Conservation (phyloP, 2,888 invertebrate species). For the Operophtera brumata region DNA sequence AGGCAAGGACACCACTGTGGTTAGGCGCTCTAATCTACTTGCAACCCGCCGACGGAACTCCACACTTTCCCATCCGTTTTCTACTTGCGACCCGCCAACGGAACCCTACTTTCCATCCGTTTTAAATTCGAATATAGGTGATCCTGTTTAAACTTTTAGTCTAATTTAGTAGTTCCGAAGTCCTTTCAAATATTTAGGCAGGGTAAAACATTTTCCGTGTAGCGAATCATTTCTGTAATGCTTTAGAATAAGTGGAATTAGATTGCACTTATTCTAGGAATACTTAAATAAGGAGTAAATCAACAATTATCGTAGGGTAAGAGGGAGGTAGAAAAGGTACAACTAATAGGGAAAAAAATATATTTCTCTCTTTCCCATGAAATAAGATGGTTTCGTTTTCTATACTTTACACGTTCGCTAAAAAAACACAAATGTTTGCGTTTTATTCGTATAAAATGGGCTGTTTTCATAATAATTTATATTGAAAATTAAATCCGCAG, state of each 20-base stretch:
- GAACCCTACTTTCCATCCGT: conserved; percentile 60
- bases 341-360: no score
- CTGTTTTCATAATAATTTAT: no score
- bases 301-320: no score
- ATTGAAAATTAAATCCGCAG: no score
- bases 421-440: no score
- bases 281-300: no score
- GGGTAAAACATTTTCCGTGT: conserved; percentile 37
- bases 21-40: conserved; percentile 69
- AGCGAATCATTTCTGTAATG: conserved; percentile 22
- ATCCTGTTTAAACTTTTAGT: conserved; percentile 73
- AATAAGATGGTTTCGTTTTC: no score
- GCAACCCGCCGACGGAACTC: conserved; percentile 38
- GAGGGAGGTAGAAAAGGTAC: no score
- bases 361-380: no score
- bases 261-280: neutral
- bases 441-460: no score
- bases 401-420: no score
- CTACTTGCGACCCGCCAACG: conserved; percentile 51
- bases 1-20: conserved; percentile 59
- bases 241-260: neutral
- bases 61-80: conserved; percentile 70
- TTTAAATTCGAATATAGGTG: conserved; percentile 73
- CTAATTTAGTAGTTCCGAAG: conserved; percentile 61
- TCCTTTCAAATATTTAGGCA: conserved; percentile 35